phyloP scores from a whole-genome alignment of 1,140 invertebrate genomes.

The Leptinotarsa undecemlineata region DNA sequence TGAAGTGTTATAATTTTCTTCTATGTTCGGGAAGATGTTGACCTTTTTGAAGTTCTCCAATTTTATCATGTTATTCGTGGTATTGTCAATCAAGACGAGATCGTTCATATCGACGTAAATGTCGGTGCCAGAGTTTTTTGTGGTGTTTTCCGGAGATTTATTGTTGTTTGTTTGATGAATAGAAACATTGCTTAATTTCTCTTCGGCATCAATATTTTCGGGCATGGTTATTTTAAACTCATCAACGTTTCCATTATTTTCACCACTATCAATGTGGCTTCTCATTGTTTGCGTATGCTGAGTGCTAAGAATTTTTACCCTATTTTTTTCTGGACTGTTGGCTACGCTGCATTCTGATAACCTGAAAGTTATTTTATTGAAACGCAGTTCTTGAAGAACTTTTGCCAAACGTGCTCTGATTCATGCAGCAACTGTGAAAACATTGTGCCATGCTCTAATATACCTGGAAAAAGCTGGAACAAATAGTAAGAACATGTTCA shows the following conservation, averaged over 20 bases:
- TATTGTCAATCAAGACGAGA: slow-evolving; percentile 43
- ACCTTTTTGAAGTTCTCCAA: slow-evolving; percentile 46
- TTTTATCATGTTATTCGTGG: slow-evolving; percentile 45
- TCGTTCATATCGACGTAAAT: slow-evolving; percentile 40
- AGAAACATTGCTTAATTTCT: slow-evolving; percentile 18
- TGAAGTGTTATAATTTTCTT: slow-evolving; percentile 52
- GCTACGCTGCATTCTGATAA: slow-evolving; percentile 29
- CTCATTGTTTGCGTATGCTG: background rate
- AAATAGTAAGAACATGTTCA: too few relatives aligned
- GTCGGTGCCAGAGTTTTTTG: slow-evolving; percentile 30
- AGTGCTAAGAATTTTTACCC: background rate
- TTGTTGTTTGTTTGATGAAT: slow-evolving; percentile 38
- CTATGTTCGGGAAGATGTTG: slow-evolving; percentile 43
- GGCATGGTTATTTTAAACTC: slow-evolving; percentile 18
- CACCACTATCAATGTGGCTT: background rate
- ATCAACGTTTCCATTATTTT: slow-evolving; percentile 36
- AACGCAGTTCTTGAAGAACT: background rate
- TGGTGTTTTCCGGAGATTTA: slow-evolving; percentile 33
- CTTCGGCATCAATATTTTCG: slow-evolving; percentile 27
- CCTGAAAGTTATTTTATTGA: slow-evolving; percentile 24
- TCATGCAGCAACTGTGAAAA: slow-evolving; percentile 1
- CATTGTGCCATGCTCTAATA: too few relatives aligned
- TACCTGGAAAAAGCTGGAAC: too few relatives aligned
- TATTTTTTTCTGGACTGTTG: slow-evolving; percentile 23
- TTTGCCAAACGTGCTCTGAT: background rate